phyloP scores from a whole-genome alignment of 1,140 invertebrate species.

The Rhynchophorus ferrugineus region DNA sequence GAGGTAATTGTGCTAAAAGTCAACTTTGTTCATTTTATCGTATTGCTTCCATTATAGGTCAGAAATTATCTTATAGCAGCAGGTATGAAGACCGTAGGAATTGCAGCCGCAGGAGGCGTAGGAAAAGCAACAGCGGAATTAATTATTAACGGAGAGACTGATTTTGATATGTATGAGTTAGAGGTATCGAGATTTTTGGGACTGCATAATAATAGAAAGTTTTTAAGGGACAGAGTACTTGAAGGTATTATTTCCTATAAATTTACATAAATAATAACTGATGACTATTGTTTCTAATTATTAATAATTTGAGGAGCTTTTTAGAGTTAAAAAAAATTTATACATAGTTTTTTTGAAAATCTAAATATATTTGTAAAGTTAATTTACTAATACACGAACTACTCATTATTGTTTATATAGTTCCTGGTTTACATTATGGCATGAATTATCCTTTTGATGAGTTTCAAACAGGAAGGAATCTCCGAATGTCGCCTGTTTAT shows the following conservation, averaged over 20 bases:
- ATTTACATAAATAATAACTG: neutral
- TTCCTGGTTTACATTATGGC: slow-evolving; percentile 80
- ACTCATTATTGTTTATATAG: no score
- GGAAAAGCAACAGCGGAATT: slow-evolving; percentile 83
- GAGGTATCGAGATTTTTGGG: slow-evolving; percentile 91
- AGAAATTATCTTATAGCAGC: slow-evolving; percentile 92
- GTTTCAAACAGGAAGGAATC: slow-evolving; percentile 81
- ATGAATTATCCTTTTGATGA: slow-evolving; percentile 78
- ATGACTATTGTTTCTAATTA: neutral
- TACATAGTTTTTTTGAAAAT: no score
- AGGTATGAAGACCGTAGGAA: slow-evolving; percentile 91
- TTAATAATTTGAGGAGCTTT: no score
- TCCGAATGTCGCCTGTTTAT: slow-evolving; percentile 94
- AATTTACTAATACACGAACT: no score
- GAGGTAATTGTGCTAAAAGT: slow-evolving; percentile 52
- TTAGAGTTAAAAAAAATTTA: no score
- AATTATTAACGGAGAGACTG: slow-evolving; percentile 74
- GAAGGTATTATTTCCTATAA: slow-evolving; percentile 48
- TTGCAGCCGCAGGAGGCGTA: slow-evolving; percentile 89
- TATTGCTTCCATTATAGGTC: slow-evolving; percentile 50
- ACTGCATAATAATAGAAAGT: slow-evolving; percentile 92
- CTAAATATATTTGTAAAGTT: no score
- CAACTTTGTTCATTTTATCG: neutral
- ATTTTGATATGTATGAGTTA: slow-evolving; percentile 82
- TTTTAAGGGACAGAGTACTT: slow-evolving; percentile 83